phyloP scores from a whole-genome alignment of 2,888 invertebrate genomes.

The Drosophila hamatofila region DNA sequence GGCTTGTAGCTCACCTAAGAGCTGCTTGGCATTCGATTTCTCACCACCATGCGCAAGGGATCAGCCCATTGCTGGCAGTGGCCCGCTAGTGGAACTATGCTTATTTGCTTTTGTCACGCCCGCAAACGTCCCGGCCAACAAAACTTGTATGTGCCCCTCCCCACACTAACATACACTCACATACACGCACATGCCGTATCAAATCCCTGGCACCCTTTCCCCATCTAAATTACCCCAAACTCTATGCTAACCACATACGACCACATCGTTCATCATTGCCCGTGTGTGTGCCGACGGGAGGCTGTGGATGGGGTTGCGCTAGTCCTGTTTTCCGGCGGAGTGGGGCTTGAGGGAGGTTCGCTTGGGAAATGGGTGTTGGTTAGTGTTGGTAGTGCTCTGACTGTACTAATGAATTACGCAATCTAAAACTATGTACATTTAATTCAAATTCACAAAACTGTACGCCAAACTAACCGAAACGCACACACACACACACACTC shows the following conservation, averaged over 20 bases:
- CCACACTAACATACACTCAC: not conserved
- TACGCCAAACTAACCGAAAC: constrained; percentile 76
- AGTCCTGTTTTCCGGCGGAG: constrained; percentile 1
- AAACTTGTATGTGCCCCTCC: not conserved
- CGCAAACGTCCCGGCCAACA: constrained; percentile 31
- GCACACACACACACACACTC: constrained; percentile 30
- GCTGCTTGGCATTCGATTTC: constrained; percentile 48
- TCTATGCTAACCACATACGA: constrained; percentile 76
- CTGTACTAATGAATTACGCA: constrained; percentile 84
- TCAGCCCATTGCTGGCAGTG: constrained; percentile 38
- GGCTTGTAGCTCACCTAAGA: constrained; percentile 31
- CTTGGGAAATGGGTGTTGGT: constrained; percentile 35
- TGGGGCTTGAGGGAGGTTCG: not conserved
- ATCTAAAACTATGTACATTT: constrained; percentile 84
- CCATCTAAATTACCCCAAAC: constrained; percentile 53
- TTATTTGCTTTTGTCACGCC: constrained; percentile 69
- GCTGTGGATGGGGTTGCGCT: constrained; percentile 17
- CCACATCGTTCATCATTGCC: constrained; percentile 84
- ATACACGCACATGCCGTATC: constrained; percentile 11
- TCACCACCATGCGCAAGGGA: constrained; percentile 39
- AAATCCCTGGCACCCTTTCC: constrained; percentile 36
- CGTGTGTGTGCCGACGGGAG: constrained; percentile 52
- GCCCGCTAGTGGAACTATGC: constrained; percentile 53
- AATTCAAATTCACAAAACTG: constrained; percentile 82
- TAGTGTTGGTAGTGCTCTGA: constrained; percentile 64